Base-by-base conservation (phyloP, 1,140 invertebrate genomes). In the Megalopta genalis region DNA sequence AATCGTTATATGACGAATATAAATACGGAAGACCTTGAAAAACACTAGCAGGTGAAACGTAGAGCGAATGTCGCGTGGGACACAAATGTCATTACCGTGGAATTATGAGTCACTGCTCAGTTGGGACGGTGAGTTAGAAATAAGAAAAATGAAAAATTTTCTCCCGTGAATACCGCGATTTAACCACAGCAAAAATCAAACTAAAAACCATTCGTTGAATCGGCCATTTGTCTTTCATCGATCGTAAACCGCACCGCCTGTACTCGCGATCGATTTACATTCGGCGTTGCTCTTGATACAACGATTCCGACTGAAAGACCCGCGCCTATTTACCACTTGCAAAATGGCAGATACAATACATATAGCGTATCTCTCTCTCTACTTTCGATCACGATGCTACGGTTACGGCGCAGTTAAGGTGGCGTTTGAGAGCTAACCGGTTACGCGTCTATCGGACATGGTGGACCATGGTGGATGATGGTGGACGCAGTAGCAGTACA, bases 81-180 rank as follows among this genome's bases (percentile, higher is more conserved):
- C 81, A 84, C 81, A 87, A 88, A 89, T 87, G 88, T 90, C 88
- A 90, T 88, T 83, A 87, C 79, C 69, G 74, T 78, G 59, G 52
- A 82, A 88, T 80, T 79, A 80, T 84, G 84, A 87, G 74, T 88
- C 87, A 82, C 80, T 49, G 32, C 18, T 79, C 27, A n/a, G 54
- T 9, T 16, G 16, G 2, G 66, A 71, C 49, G 67, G 57, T 64
- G 71, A 71, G 10, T 59, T 54, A 54, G 67, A 63, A 16, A 71
- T 23, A 69, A 77, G n/a, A 57, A n/a, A 57, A 57, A 9, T 8
- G 54, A n/a, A 7, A 77, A 25, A 59, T 52, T 46, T 52, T 8
- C 21, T 42, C 63, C 6, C 4, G 16, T 46, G 14, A 25, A 62
- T 32, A 16, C 25, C 60, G 25, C 60, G 60, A 18, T 62, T 3